Percentiles rank a stretch among this genome's conserved stretches.
phyloP scores from a whole-genome alignment of 2,888 invertebrate species.

The Leucophenga maculata region DNA sequence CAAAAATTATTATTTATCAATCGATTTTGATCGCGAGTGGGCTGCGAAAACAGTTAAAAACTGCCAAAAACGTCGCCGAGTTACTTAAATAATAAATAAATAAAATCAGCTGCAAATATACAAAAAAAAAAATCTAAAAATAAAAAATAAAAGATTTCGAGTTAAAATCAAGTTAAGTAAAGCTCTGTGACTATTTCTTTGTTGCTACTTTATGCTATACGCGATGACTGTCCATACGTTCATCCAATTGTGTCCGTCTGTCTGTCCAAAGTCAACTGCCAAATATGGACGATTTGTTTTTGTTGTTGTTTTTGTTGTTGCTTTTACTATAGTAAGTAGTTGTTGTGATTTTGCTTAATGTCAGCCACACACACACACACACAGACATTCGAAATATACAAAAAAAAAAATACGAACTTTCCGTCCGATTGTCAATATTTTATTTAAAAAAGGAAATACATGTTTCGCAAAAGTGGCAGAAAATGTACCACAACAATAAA shows the following conservation, averaged over 20 bases:
- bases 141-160: not conserved
- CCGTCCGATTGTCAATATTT: constrained; percentile 52
- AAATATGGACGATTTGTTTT: constrained; percentile 57
- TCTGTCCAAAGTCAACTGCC: constrained; percentile 66
- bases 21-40: constrained; percentile 52
- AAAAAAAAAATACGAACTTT: constrained; percentile 4
- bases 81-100: constrained; percentile 11
- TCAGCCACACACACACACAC: constrained; percentile 46
- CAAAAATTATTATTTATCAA: constrained; percentile 56
- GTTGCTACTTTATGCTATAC: constrained; percentile 11
- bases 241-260: constrained; percentile 9
- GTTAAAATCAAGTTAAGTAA: not conserved
- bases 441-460: constrained; percentile 63
- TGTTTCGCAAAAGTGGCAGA: constrained; percentile 54
- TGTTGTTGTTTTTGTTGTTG: constrained; percentile 45
- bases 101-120: not conserved
- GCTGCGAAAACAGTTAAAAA: constrained; percentile 56
- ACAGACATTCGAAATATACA: constrained; percentile 12
- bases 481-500: not conserved
- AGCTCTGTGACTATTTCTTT: constrained; percentile 6
- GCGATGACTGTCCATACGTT: not conserved
- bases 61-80: constrained; percentile 29
- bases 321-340: constrained; percentile 49
- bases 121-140: not conserved
- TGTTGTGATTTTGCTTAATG: constrained; percentile 56